Base-by-base conservation (phyloP, 2,113 vertebrate genomes). In the Campylorhamphus procurvoides region DNA sequence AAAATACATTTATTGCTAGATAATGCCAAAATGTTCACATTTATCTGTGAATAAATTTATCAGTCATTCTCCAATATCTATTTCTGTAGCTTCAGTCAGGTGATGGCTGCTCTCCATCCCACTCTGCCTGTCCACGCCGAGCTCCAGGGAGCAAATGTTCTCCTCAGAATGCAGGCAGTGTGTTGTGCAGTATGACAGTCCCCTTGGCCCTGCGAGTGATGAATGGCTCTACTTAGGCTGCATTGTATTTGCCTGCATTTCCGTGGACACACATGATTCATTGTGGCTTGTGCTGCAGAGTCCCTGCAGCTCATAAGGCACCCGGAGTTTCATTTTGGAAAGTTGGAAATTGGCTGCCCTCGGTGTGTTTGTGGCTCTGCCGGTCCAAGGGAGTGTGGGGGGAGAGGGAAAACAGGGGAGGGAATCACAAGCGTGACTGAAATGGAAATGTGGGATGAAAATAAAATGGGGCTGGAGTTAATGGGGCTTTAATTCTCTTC, bases 181-280 rank as follows among this genome's bases (percentile, higher is more conserved):
- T 64, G 9, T 67, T 42, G 82, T 66, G 42, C 12, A 5, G 10
- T 82, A 85, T 81, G 78, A 74, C 84, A 87, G 88, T n/a, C 75
- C 94, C 92, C 63, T 59, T 37, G 91, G 96, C 91, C 83, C 87
- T 78, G 66, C 40, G 60, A 63, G 59, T 92, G 97, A 97, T 91
- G 91, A 86, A 93, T 94, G 79, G 89, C 46, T n/a, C 66, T 74
- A 10, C 87, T 95, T 55, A 79, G 95, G 25, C 87, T 79, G 79
- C 46, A 39, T 77, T 94, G 94, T 81, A 49, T 92, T 78, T 87
- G 95, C 68, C 90, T 96, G 93, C 31, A 89, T 97, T 95, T 87
- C 93, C 25, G 27, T n/a, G 87, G 91, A 88, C 92, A 69, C 91
- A 89, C 84, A 59, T 76, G 91, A 87, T 71, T 94, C 91, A 89